Evolutionary conservation across 2,888 invertebrate species (phyloP).

Genomic region (Caradrina kadenii): DNA sequence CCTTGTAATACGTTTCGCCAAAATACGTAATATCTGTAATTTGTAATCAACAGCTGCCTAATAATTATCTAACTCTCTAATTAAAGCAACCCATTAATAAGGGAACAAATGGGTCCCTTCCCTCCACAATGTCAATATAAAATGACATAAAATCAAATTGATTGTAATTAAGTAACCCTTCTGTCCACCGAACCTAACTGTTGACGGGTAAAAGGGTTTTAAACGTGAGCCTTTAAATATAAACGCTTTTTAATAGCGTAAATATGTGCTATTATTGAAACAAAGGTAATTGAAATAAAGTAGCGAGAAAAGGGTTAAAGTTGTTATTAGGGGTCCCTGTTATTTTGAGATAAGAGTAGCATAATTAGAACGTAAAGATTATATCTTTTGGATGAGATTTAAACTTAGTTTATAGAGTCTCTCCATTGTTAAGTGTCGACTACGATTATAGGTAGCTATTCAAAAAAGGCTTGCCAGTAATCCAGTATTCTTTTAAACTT

Average conservation of each 20-base stretch:
- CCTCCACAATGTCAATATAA: slow-evolving; percentile 35
- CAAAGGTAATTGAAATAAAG: slow-evolving; percentile 5
- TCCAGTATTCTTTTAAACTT: neutral
- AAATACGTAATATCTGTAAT: slow-evolving; percentile 24
- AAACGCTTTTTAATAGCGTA: slow-evolving; percentile 16
- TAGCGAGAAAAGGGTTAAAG: slow-evolving; percentile 11
- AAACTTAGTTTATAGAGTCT: neutral
- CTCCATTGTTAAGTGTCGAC: neutral
- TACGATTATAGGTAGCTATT: neutral
- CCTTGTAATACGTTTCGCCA: slow-evolving; percentile 2
- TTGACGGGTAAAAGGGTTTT: slow-evolving; percentile 24
- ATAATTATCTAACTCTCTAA: slow-evolving; percentile 53
- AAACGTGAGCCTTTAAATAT: slow-evolving; percentile 20
- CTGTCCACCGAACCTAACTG: slow-evolving; percentile 41
- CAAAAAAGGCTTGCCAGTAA: neutral
- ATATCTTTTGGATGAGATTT: slow-evolving; percentile 4
- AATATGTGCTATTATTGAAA: slow-evolving; percentile 34
- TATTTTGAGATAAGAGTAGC: neutral
- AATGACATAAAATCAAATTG: slow-evolving; percentile 53
- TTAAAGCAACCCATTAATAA: slow-evolving; percentile 55
- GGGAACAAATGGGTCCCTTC: slow-evolving; percentile 38
- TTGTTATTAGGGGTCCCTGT: slow-evolving; percentile 6
- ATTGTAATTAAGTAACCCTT: slow-evolving; percentile 50
- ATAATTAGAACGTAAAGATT: slow-evolving; percentile 11
- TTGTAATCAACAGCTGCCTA: slow-evolving; percentile 23